Percentiles rank a stretch among this genome's conserved stretches.
phyloP scores from a whole-genome alignment of 2,113 vertebrate genomes.

The Charina bottae region DNA sequence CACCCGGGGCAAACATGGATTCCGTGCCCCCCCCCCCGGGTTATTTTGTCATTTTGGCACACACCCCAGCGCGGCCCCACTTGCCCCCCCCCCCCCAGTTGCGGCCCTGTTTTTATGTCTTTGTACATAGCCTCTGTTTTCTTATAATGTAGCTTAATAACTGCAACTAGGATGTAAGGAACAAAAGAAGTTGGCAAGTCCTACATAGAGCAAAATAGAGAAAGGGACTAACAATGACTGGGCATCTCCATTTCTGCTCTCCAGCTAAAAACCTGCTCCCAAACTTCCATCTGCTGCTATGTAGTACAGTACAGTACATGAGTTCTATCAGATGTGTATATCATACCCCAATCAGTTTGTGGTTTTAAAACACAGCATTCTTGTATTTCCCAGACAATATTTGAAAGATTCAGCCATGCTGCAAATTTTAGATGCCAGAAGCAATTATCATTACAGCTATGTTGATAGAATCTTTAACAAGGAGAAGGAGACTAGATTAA shows the following conservation, averaged over 20 bases:
- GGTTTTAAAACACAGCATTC: background rate
- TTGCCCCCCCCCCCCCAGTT: too few relatives aligned
- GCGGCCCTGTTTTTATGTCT: too few relatives aligned
- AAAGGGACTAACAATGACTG: too few relatives aligned
- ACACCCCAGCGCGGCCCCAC: too few relatives aligned
- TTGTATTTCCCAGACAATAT: constrained; percentile 1
- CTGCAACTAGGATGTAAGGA: too few relatives aligned
- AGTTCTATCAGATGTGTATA: background rate
- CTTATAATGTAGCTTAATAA: too few relatives aligned
- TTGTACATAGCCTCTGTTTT: too few relatives aligned
- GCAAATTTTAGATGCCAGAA: constrained; percentile 4
- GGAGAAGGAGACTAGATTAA: background rate
- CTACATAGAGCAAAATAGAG: too few relatives aligned
- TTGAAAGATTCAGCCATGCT: background rate
- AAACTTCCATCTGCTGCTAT: background rate
- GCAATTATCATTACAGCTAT: constrained; percentile 1
- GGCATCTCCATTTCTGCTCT: background rate
- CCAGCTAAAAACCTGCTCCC: background rate
- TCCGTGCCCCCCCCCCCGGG: too few relatives aligned
- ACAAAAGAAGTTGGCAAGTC: too few relatives aligned
- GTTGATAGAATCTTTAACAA: background rate
- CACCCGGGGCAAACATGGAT: too few relatives aligned
- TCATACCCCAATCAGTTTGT: background rate
- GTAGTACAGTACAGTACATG: background rate
- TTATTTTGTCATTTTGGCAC: too few relatives aligned